These are phyloP conservation scores for Pluvianellus socialis DNA, from an alignment of 2,113 vertebrate genomes.

Conservation along the genomic window DNA sequence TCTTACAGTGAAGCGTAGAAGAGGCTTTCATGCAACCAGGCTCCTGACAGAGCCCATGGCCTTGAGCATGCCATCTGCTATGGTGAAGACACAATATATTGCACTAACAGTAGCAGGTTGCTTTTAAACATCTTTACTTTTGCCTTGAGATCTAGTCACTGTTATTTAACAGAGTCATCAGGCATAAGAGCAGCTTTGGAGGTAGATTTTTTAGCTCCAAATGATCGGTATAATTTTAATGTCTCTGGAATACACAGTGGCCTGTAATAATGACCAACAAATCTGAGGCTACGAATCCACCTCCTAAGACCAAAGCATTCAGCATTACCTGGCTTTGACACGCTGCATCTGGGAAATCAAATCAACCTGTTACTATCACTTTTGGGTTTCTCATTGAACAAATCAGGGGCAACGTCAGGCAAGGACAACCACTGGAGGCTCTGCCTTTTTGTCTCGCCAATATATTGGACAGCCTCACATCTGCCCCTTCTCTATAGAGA, in stretches of 20 bases:
- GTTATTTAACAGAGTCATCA: background rate
- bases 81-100: background rate
- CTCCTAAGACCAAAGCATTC: background rate
- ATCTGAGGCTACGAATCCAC: background rate
- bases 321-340: background rate
- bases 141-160: background rate
- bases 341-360: background rate
- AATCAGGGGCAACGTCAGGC: background rate
- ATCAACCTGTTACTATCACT: background rate
- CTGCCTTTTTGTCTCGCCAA: background rate
- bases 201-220: background rate
- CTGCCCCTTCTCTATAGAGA: background rate
- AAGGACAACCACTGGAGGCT: background rate
- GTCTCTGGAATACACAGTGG: background rate
- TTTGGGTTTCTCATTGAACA: background rate
- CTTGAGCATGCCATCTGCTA: rapidly evolving
- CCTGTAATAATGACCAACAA: background rate
- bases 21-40: background rate
- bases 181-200: background rate
- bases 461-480: background rate
- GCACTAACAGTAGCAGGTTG: background rate
- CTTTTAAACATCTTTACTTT: background rate
- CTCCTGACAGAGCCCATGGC: background rate
- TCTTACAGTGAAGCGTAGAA: background rate
- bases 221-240: background rate